Base-by-base conservation (phyloP, 2,888 invertebrate genomes). In the Mythimna lalbum region DNA sequence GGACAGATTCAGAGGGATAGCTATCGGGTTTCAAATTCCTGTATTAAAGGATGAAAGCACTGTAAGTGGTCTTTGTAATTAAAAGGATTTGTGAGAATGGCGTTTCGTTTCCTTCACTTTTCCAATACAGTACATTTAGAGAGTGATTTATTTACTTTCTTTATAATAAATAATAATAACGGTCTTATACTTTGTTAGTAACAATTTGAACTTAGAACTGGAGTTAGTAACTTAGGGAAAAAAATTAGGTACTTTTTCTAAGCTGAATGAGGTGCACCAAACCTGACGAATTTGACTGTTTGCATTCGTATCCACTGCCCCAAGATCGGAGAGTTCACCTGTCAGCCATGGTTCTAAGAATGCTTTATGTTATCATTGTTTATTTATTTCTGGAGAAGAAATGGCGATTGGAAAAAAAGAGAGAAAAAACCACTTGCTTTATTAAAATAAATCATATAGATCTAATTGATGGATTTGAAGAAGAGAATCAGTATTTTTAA, bases 21-120 rank as follows among this genome's bases (percentile, higher is more conserved):
- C 78, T 74, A 82, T 81, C 64, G 62, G 66, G 57, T 75, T 73
- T 66, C 73, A 70, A 74, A 84, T 84, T 84, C 85, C 71, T 72
- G 60, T 33, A 70, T 69, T 85, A 81, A 85, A 84, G 83, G 81
- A 78, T 78, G 68, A 60, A 52, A 57, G 63, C 63, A 31, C 3
- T 43, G 36, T 73, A 65, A 83, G 81, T 78, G 79, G 72, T 59
- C 10, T 68, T 75, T 43, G 65, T 70, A 71, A 78, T 73, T 80
- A 76, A 71, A 50, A 31, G 63, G 57, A 77, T 74, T 70, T 72
- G 69, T 81, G 60, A 27, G 64, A 7, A 21, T 79, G 43, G 10
- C 17, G 19, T 4, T 49, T 27, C 10, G 23, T 53, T 52, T 66
- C 62, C 56, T 49, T 43, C 19, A 43, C 17, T 19, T 47, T 64